Evolutionary conservation across 2,113 vertebrate species (phyloP), one percentile per base, ranked within the genome.

Genomic region (Phocoena phocoena): DNA sequence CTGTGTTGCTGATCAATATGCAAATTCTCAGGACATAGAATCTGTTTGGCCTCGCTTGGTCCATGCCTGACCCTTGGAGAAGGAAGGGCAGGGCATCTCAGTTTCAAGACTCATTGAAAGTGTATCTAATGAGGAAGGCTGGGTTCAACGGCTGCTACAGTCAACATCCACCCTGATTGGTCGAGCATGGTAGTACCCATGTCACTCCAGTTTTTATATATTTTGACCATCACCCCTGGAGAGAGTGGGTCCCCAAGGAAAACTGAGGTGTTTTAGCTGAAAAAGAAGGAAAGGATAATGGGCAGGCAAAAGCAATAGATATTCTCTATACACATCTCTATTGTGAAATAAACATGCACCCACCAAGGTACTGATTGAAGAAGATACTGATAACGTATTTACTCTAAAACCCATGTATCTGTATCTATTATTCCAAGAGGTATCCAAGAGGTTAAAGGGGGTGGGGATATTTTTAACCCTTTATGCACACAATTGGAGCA

Each of bases 161-260:
- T 8, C 28, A 62, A 62, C 23, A 4, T 28, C 17, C 11, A 9
- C 41, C 53, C 12, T 44, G 31, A 33, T 3, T 23, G 25, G 21
- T 2, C 8, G 31, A n/a, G 6, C 0, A 0, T 8, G n/a, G 31
- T 4, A 25, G 31, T 1, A 5, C 8, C 47, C 73, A 21, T 0
- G 17, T 28, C 33, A 2, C 83, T 63, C 73, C 6, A 63, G 53
- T 31, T 44, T 9, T 5, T 23, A 26, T 2, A 1, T 44, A 60
- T 44, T 63, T 76, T 80, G 26, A 68, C 26, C 41, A 0, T 80
- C 68, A 26, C 6, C 28, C 53, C 53, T n/a, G 20, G 23, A 82
- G 28, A 77, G 13, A 28, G 2, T 47, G 47, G 17, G 2, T 31
- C 60, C 15, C 73, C 60, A 38, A 62, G 58, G 33, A 77, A 93